A percentile compares a stretch with the other conserved stretches of the same genome.
These are phyloP conservation scores for Otis tarda DNA, from an alignment of 2,113 vertebrate genomes.

Conservation along the genomic window DNA sequence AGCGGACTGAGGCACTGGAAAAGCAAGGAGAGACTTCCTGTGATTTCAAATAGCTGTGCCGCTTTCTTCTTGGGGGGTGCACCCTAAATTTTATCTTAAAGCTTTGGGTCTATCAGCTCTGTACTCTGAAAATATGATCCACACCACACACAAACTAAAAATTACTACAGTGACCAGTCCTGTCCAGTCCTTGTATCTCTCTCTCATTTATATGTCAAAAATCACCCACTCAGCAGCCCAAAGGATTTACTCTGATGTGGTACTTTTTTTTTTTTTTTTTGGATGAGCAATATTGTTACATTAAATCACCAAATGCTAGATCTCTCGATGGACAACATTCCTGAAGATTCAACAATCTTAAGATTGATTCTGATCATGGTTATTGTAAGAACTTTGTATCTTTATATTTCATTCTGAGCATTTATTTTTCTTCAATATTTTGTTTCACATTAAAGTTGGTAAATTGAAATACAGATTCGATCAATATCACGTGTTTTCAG, in stretches of 20 bases:
- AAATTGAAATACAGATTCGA: neutral
- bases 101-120: neutral
- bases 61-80: neutral
- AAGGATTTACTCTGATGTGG: neutral
- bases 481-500: neutral
- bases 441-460: neutral
- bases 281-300: neutral
- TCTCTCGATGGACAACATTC: neutral
- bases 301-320: neutral
- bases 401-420: neutral
- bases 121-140: neutral
- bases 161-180: neutral
- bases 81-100: neutral
- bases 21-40: neutral
- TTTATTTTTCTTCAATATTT: neutral
- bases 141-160: neutral
- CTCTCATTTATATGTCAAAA: neutral
- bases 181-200: no score
- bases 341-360: neutral
- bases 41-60: neutral
- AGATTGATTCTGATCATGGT: neutral
- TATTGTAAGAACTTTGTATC: neutral
- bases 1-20: neutral
- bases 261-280: neutral
- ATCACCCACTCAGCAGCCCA: neutral